Evolutionary conservation across 2,888 invertebrate species (phyloP).

Genomic region (Stenolophus ochropezus): DNA sequence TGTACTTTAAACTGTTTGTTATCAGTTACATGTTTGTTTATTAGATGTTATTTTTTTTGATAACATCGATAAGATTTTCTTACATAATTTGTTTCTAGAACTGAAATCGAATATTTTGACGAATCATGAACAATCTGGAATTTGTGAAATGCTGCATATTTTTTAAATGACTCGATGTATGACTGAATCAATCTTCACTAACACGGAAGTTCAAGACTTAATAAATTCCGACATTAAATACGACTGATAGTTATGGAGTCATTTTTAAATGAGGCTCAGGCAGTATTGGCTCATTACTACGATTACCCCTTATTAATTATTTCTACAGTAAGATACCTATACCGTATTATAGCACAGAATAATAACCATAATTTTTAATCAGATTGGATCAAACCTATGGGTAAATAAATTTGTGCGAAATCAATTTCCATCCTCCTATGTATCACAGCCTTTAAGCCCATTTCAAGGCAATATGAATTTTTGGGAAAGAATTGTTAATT

Average conservation of each 20-base stretch:
- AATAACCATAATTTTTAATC: not conserved
- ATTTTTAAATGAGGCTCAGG: slow-evolving; percentile 68
- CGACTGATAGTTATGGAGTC: slow-evolving; percentile 67
- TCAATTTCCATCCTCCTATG: slow-evolving; percentile 73
- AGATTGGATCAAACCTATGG: slow-evolving; percentile 70
- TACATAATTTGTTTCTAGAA: no score
- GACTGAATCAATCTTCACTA: not conserved
- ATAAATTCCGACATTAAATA: slow-evolving; percentile 63
- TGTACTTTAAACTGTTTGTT: no score
- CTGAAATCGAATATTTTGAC: no score
- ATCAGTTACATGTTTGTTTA: no score
- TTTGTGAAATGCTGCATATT: slow-evolving; percentile 61
- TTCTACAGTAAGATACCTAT: slow-evolving; percentile 63
- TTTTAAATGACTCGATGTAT: not conserved
- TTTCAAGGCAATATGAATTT: slow-evolving; percentile 74
- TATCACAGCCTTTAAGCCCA: slow-evolving; percentile 73
- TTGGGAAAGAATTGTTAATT: slow-evolving; percentile 75
- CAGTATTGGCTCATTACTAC: slow-evolving; percentile 68
- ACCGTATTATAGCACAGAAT: not conserved
- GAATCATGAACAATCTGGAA: not conserved
- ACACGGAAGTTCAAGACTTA: not conserved
- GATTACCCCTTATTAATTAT: slow-evolving; percentile 69
- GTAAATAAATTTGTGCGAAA: slow-evolving; percentile 74
- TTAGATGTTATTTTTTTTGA: no score
- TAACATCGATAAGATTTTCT: no score